Base-by-base conservation (phyloP, 2,113 vertebrate genomes). In the Prunella himalayana region DNA sequence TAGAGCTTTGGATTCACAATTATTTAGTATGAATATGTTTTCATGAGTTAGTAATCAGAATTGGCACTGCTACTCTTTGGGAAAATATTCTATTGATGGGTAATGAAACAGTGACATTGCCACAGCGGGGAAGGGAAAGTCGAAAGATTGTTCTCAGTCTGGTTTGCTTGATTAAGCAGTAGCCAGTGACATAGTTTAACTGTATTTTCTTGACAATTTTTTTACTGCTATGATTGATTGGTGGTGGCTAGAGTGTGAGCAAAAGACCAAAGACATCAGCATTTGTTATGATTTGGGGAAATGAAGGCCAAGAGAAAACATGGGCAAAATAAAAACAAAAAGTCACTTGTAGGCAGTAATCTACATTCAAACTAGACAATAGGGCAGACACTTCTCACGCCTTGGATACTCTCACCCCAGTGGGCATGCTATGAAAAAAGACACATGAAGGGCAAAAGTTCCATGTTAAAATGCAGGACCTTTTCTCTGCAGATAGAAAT, bases 321-420 rank as follows among this genome's bases (percentile, higher is more conserved):
- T 80, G 61, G 54, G 6, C 39, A 88, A 88, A 94, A 94, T 93
- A 49, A 91, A 95, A 91, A 94, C 13, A 13, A 15, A 13, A 51
- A 94, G 60, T 81, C 30, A 41, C 72, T 84, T 71, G 33, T 51
- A 86, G 81, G 57, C 86, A 86, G 69, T 84, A 96, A 94, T 96
- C 91, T 95, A 66, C 91, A 97, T 94, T 90, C 64, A 90, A 60
- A 71, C 64, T 66, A 97, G 76, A 93, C 94, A 97, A 78, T 51
- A 71, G 47, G 51, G 69, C 72, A 94, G 86, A 92, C 85, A 69
- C 68, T 95, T 97, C 92, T 95, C 90, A 95, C 5, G 86, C 82
- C 88, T 88, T 80, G 63, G 86, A 57, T 92, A 72, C 23, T 65
- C 30, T 93, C 60, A 93, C 59, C 45, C 45, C 85, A 66, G 66